Evolutionary conservation across 2,888 invertebrate species (phyloP), one percentile per base, ranked within the genome.

Genomic region (Brenthis ino): DNA sequence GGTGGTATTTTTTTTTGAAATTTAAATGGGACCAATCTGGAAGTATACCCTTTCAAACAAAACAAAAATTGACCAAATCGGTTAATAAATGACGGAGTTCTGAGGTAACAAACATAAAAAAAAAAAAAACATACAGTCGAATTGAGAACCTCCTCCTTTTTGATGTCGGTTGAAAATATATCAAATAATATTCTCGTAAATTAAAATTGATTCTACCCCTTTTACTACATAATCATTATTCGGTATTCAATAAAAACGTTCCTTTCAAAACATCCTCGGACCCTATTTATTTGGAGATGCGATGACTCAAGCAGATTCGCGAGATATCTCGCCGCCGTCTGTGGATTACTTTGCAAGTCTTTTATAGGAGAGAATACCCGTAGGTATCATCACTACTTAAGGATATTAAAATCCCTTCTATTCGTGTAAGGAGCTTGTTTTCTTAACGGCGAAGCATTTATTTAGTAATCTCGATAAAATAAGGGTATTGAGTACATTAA

Each of bases 341-440:
- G 86, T 84, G 90, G 92, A 93, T 93, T 92, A 93, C 91, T 91
- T 91, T 88, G 92, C 93, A 90, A 91, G 87, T 91, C 90, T 87
- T 92, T 91, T 91, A 90, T 91, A 83, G 82, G 79, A 84, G 79
- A 81, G 82, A 84, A 86, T 86, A 85, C 83, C 86, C 20, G 20
- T 20, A 20, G 83, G 89, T 91, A 91, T 88, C 86, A 88, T 89
- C 90, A 88, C 91, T 93, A 92, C 93, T 93, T 92, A 93, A 86
- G 87, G 89, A 91, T 93, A 93, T 93, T 93, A 93, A 91, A 93
- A 91, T 88, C 91, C 87, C 85, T 87, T 85, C 86, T 86, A 87
- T 89, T 89, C 89, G 85, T 87, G 87, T 89, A 88, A 89, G 90
- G 75, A 88, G 91, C 88, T 89, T 91, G 91, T 91, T 91, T 91